Evolutionary conservation across 2,797 vertebrate genomes (phyloP).

Genomic region (Rhinella marina): DNA sequence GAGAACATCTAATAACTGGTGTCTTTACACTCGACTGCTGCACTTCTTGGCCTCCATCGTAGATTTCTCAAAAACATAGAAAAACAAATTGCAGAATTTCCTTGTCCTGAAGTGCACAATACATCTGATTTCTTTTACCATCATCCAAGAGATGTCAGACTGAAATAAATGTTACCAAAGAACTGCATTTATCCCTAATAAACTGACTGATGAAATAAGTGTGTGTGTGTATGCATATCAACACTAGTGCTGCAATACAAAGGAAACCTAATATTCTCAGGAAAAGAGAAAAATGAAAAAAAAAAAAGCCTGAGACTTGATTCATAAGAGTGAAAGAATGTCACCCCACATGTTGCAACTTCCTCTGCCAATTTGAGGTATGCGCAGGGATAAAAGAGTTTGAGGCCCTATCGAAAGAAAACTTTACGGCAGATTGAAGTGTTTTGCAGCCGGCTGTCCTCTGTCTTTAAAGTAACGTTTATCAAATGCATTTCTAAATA

Average conservation of each 20-base stretch:
- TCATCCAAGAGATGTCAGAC: constrained; percentile 25
- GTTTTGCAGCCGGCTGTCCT: constrained; percentile 9
- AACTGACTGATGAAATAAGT: constrained; percentile 23
- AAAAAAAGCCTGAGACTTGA: constrained; percentile 40
- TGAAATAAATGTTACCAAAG: constrained; percentile 14
- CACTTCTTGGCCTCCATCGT: neutral
- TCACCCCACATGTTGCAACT: constrained; percentile 50
- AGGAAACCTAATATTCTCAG: constrained; percentile 39
- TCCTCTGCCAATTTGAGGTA: constrained; percentile 24
- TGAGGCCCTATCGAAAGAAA: constrained; percentile 46
- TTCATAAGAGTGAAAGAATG: constrained; percentile 51
- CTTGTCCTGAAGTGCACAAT: constrained; percentile 10
- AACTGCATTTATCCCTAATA: constrained; percentile 26
- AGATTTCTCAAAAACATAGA: neutral
- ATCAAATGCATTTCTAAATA: constrained; percentile 23
- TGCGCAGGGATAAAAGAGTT: constrained; percentile 29
- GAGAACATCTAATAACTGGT: neutral
- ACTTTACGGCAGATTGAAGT: constrained; percentile 25
- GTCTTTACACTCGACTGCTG: neutral
- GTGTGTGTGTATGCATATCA: constrained; percentile 14
- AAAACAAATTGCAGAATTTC: neutral
- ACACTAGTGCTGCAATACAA: neutral
- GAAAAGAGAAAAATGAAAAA: neutral
- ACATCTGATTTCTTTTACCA: constrained; percentile 26
- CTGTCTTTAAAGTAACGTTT: constrained; percentile 5